Evolutionary conservation across 2,888 invertebrate genomes (phyloP).

Genomic region (Spilosoma lubricipeda): DNA sequence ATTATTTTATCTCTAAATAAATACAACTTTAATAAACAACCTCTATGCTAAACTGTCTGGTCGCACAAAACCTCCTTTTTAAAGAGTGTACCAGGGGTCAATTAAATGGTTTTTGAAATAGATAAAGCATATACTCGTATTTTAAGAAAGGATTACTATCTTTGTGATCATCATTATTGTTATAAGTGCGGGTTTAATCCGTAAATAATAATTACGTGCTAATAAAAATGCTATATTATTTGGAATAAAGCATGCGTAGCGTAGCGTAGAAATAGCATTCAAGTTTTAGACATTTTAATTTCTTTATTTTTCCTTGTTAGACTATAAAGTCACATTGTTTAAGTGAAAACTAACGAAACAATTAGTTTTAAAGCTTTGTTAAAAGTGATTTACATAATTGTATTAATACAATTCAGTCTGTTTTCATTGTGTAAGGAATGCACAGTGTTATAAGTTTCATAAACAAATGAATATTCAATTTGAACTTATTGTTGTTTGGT

Average conservation of each 20-base stretch:
- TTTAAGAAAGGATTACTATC: background rate
- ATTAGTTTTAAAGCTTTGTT: background rate
- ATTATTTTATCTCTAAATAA: too few species aligned
- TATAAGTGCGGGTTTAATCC: background rate
- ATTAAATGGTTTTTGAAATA: too few species aligned
- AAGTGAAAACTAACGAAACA: constrained; percentile 5
- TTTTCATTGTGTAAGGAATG: background rate
- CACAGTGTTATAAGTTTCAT: background rate
- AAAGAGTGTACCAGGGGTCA: too few species aligned
- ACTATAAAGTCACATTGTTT: background rate
- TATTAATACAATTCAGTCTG: background rate
- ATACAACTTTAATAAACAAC: too few species aligned
- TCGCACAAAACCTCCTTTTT: too few species aligned
- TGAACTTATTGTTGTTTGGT: background rate
- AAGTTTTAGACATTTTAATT: background rate
- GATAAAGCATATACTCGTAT: too few species aligned
- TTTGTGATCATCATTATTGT: background rate
- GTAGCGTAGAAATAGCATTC: background rate
- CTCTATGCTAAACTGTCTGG: too few species aligned
- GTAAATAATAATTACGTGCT: background rate
- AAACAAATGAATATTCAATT: background rate
- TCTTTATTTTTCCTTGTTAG: background rate
- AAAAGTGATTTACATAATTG: constrained; percentile 3
- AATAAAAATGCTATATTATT: background rate
- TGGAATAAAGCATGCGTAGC: constrained; percentile 1